Evolutionary conservation across 2,888 invertebrate genomes (phyloP).

Genomic region (Rosalia funebris): DNA sequence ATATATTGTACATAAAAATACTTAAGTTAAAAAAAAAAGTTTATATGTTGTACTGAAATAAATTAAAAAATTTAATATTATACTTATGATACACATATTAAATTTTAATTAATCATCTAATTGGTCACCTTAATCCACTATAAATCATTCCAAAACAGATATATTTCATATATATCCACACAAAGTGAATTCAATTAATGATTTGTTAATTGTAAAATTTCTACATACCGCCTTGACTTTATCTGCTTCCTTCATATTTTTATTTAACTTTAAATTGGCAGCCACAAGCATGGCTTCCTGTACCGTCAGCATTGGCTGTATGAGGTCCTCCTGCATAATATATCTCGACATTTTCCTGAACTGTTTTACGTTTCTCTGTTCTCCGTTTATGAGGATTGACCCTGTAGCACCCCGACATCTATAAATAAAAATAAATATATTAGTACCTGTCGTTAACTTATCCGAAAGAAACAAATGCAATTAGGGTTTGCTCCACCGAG

Average conservation of each 20-base stretch:
- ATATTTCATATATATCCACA: too few relatives aligned
- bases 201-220: too few relatives aligned
- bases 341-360: constrained; percentile 92
- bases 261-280: constrained; percentile 87
- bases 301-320: constrained; percentile 88
- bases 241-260: constrained; percentile 68
- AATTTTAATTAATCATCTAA: too few relatives aligned
- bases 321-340: constrained; percentile 93
- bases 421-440: constrained; percentile 40
- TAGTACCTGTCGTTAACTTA: background rate
- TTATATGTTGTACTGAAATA: too few relatives aligned
- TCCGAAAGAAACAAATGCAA: background rate
- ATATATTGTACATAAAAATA: too few relatives aligned
- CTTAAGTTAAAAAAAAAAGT: too few relatives aligned
- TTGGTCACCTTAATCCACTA: too few relatives aligned
- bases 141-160: too few relatives aligned
- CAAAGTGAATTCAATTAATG: too few relatives aligned
- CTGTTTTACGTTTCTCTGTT: constrained; percentile 76
- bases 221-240: constrained; percentile 79
- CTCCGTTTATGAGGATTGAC: constrained; percentile 80
- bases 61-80: too few relatives aligned
- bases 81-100: too few relatives aligned
- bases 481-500: too few relatives aligned
- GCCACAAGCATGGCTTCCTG: constrained; percentile 89
- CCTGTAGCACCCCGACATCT: constrained; percentile 79